These are phyloP conservation scores for Dolichomitus sp. DNA, from an alignment of 2,888 invertebrate genomes.

Conservation along the genomic window DNA sequence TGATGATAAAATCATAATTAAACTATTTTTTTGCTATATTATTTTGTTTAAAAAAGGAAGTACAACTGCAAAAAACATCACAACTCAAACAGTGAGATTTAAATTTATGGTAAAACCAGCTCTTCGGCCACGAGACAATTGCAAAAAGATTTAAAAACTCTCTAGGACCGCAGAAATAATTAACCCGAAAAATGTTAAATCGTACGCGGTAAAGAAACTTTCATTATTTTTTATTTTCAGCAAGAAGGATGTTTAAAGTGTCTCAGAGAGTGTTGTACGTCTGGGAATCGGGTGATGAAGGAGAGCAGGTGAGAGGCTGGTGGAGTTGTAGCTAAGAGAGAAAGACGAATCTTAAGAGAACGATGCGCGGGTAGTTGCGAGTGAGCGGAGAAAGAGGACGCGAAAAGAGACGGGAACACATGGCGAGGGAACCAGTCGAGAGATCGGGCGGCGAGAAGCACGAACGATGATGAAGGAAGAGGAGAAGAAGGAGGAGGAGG, in stretches of 20 bases:
- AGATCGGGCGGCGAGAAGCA: conserved; percentile 35
- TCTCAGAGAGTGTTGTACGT: neutral
- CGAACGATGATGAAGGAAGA: neutral
- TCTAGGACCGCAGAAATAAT: too few relatives aligned
- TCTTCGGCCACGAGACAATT: neutral
- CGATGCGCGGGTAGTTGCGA: conserved; percentile 30
- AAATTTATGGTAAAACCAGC: neutral
- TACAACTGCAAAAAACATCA: neutral
- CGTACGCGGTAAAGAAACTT: too few relatives aligned
- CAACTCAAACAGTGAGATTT: neutral
- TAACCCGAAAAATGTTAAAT: neutral
- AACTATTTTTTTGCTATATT: neutral
- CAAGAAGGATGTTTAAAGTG: neutral
- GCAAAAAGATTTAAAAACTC: neutral
- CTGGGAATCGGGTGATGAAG: conserved; percentile 35
- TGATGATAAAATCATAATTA: too few relatives aligned
- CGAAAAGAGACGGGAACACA: conserved; percentile 50
- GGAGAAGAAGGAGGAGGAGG: conserved; percentile 66
- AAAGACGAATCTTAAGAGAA: conserved; percentile 38
- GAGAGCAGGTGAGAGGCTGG: conserved; percentile 47
- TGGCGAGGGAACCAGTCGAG: conserved; percentile 54
- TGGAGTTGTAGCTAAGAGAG: conserved; percentile 3
- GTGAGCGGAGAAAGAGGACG: conserved; percentile 59
- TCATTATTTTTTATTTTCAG: too few relatives aligned
- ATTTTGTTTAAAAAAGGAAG: neutral